Evolutionary conservation across 2,888 invertebrate species (phyloP), one percentile per base, ranked within the genome.

Genomic region (Cotesia congregata): DNA sequence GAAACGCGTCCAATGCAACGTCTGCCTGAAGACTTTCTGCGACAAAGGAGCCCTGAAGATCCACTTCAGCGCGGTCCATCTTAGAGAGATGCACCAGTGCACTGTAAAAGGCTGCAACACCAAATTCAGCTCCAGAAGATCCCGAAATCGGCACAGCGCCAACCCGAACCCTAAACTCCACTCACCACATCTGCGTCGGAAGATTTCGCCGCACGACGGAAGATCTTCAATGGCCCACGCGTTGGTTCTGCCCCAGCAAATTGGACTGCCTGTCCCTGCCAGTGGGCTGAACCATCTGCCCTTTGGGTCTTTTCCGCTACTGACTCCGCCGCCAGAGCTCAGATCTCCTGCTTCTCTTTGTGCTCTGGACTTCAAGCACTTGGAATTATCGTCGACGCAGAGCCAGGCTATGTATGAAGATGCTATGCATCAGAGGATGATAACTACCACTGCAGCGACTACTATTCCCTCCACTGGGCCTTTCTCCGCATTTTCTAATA

Each of bases 41-140:
- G 99, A 99, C 91, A 99, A 99, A 91, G 99, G 99, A 79, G 99
- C 99, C 0, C 92, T 99, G 38, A 99, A 99, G 91, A 99, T 99
- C 6, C 99, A 99, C 90, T 99, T 98, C 88, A 98, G 98, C 72
- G 99, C 99, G 0, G 99, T 99, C 7, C 99, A 99, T 89, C 91
- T 99, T 78, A 94, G 98, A 62, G 99, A 99, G 91, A 99, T 99
- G 99, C 99, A 99, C 90, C 97, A 97, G 90, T 99, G 99, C 89
- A 98, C 99, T 0, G 98, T 99, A 0, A 97, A 97, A 88, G 98
- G 98, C 0, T 99, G 99, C 90, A 98, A 97, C 89, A 98, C 98
- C 97, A 98, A 98, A 97, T 99, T 99, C 88, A 98, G 98, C 89
- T 98, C 98, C 9, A 92, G 99, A 81, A 92, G 99, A 82, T 98